Conservation (phyloP, 2,888 invertebrate species). For the Agrochola lychnidis region DNA sequence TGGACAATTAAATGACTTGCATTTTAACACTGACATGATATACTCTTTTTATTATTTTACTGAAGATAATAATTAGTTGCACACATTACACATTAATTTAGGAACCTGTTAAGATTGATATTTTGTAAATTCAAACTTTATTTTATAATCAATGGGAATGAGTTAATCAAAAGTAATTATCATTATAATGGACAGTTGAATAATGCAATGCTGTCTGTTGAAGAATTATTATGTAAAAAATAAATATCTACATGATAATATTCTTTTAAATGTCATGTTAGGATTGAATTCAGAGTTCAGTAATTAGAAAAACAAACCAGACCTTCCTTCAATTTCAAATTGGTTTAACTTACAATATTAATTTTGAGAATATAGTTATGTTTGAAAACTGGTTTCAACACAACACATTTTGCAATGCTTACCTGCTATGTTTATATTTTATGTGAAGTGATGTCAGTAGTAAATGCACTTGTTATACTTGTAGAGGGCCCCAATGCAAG, state of each 20-base stretch:
- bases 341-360: background rate
- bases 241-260: constrained; percentile 1
- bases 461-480: constrained; percentile 41
- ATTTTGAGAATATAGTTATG: background rate
- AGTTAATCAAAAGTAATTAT: constrained; percentile 40
- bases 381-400: constrained; percentile 39
- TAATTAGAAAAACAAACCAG: background rate
- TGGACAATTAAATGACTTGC: constrained; percentile 43
- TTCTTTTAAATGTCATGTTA: constrained; percentile 4
- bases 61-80: background rate
- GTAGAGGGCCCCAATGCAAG: constrained; percentile 21
- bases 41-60: constrained; percentile 6
- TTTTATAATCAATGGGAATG: constrained; percentile 20
- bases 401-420: constrained; percentile 23
- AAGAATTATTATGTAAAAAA: constrained; percentile 27
- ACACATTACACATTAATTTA: background rate
- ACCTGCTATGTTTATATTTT: constrained; percentile 41
- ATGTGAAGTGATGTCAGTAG: constrained; percentile 7
- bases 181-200: constrained; percentile 24
- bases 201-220: constrained; percentile 38
- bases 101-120: background rate
- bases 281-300: constrained; percentile 1
- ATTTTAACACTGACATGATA: constrained; percentile 8
- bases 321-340: background rate
- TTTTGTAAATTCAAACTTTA: constrained; percentile 15